These are phyloP conservation scores for Malurus melanocephalus DNA, from an alignment of 2,113 vertebrate species.

Conservation along the genomic window DNA sequence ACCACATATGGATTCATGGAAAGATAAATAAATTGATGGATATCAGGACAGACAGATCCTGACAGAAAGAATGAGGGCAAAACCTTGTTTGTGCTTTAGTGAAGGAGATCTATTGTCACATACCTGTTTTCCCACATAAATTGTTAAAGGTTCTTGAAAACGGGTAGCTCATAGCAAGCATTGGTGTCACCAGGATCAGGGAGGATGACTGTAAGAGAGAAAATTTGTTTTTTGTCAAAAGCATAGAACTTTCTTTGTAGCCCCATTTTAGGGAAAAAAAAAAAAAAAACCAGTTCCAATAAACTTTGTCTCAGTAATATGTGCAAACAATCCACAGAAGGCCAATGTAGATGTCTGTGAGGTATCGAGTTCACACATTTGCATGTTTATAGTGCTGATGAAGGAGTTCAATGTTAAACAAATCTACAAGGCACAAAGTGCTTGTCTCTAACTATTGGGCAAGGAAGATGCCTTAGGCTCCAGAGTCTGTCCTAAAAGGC, in stretches of 20 bases:
- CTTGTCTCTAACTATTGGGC: not conserved
- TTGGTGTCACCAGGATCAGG: conserved; percentile 67
- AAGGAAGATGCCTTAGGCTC: not conserved
- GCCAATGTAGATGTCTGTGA: not conserved
- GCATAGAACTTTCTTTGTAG: not conserved
- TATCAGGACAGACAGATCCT: not conserved
- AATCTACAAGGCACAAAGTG: not conserved
- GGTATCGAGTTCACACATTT: not conserved
- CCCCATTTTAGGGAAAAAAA: not conserved
- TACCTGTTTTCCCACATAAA: conserved; percentile 78
- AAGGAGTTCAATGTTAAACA: not conserved
- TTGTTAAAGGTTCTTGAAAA: conserved; percentile 76
- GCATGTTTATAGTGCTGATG: not conserved
- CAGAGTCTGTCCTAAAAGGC: not conserved
- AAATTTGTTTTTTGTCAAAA: not conserved
- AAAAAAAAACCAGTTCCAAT: not conserved
- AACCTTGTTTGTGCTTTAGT: not conserved
- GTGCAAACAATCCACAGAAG: not conserved
- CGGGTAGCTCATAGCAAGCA: conserved; percentile 76
- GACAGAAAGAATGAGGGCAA: not conserved
- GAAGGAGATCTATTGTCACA: not conserved
- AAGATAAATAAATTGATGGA: not conserved
- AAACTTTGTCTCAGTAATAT: not conserved
- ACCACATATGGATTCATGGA: not conserved
- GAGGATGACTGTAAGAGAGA: conserved; percentile 68